A percentile compares a stretch with the other conserved stretches of the same genome.
Evolutionary conservation across 2,888 invertebrate genomes (phyloP).

Genomic region (Macaria liturata): DNA sequence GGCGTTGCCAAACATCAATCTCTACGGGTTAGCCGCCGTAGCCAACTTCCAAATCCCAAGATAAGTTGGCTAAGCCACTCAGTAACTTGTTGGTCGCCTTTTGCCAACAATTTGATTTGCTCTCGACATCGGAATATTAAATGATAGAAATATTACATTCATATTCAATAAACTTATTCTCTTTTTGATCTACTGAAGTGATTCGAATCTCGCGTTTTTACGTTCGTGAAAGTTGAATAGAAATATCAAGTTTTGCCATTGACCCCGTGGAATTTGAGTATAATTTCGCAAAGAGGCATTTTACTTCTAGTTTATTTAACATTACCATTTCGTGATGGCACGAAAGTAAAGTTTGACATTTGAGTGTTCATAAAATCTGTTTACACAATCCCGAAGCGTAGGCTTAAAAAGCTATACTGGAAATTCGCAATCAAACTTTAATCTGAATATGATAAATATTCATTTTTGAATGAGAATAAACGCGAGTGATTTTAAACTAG

Average conservation of each 20-base stretch:
- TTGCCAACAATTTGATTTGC: conserved; percentile 53
- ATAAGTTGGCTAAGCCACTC: conserved; percentile 44
- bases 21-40: conserved; percentile 43
- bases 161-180: conserved; percentile 9
- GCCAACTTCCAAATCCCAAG: conserved; percentile 39
- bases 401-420: conserved; percentile 19
- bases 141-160: conserved; percentile 37
- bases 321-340: conserved; percentile 16
- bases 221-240: not conserved
- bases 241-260: not conserved
- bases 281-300: conserved; percentile 9
- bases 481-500: not conserved
- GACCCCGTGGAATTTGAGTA: conserved; percentile 4
- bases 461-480: conserved; percentile 1
- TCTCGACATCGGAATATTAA: conserved; percentile 46
- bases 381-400: conserved; percentile 16
- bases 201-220: conserved; percentile 5
- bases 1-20: conserved; percentile 49
- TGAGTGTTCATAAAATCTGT: conserved; percentile 23
- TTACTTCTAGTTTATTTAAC: conserved; percentile 11
- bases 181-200: not conserved
- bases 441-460: conserved; percentile 10
- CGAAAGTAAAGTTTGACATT: conserved; percentile 21
- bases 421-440: conserved; percentile 17
- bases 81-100: conserved; percentile 43